Evolutionary conservation across 2,888 invertebrate species (phyloP).

Genomic region (Nemotelus nigrinus): DNA sequence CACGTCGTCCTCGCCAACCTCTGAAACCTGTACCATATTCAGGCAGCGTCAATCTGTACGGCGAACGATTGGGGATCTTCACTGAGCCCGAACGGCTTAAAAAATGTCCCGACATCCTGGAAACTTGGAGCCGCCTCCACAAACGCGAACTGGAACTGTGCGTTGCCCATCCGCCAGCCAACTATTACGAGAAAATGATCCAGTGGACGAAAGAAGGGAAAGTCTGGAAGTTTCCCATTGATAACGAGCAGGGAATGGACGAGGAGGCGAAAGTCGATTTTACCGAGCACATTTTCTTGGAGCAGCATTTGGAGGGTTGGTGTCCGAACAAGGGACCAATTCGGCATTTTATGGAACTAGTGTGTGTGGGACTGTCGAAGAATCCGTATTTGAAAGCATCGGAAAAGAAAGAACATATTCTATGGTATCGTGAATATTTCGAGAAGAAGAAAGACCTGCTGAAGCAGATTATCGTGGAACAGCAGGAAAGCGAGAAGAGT

Average conservation of each 20-base stretch:
- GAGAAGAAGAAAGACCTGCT: conserved; percentile 79
- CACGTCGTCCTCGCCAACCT: neutral
- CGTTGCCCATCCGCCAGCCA: conserved; percentile 79
- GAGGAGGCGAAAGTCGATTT: conserved; percentile 80
- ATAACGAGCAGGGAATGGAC: conserved; percentile 90
- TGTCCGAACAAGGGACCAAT: conserved; percentile 92
- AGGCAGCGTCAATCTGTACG: conserved; percentile 72
- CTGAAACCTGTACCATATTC: conserved; percentile 49
- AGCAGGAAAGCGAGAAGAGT: conserved; percentile 3
- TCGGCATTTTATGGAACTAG: conserved; percentile 97
- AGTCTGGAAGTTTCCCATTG: conserved; percentile 95
- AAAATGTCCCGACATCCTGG: conserved; percentile 62
- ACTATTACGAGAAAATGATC: conserved; percentile 93
- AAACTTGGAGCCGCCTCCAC: conserved; percentile 76
- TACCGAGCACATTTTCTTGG: conserved; percentile 94
- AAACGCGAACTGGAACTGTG: conserved; percentile 74
- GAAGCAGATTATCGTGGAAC: conserved; percentile 55
- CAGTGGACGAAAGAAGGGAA: conserved; percentile 94
- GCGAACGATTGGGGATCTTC: conserved; percentile 74
- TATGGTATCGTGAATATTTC: conserved; percentile 94
- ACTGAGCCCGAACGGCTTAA: conserved; percentile 57
- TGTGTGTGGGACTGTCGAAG: conserved; percentile 91
- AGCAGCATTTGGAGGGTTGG: conserved; percentile 84
- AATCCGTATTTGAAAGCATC: conserved; percentile 89
- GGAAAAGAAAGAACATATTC: conserved; percentile 88